A percentile compares a stretch with the other conserved stretches of the same genome.
Evolutionary conservation across 2,888 invertebrate species (phyloP).

Genomic region (Chirona hameri): DNA sequence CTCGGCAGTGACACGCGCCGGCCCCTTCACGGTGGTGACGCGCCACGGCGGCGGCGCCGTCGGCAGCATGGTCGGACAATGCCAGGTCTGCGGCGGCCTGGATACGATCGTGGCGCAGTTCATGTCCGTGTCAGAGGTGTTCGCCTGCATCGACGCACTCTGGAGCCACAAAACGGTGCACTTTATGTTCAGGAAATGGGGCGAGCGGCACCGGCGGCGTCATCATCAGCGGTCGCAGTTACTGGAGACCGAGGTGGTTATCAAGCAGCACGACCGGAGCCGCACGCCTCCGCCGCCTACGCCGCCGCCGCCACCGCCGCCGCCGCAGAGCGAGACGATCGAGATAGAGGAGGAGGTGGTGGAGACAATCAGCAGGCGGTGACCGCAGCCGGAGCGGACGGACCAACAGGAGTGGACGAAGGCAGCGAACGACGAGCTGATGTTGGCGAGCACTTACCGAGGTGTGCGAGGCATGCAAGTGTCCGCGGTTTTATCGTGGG

Average conservation of each 20-base stretch:
- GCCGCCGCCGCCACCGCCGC: slow-evolving; percentile 90
- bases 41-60: slow-evolving; percentile 24
- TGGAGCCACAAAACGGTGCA: slow-evolving; percentile 24
- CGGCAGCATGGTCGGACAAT: slow-evolving; percentile 27
- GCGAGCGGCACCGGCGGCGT: not conserved
- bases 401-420: too few species aligned
- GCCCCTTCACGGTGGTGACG: slow-evolving; percentile 22
- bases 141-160: slow-evolving; percentile 3
- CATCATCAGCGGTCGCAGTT: not conserved
- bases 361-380: not conserved
- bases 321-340: slow-evolving; percentile 54
- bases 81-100: slow-evolving; percentile 26
- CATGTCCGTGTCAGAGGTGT: slow-evolving; percentile 12
- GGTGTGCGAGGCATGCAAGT: too few species aligned
- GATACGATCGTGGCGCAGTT: slow-evolving; percentile 30
- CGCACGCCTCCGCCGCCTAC: slow-evolving; percentile 75
- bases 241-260: slow-evolving; percentile 27
- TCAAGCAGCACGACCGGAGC: slow-evolving; percentile 44
- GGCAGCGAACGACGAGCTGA: too few species aligned
- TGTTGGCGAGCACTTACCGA: too few species aligned
- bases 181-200: slow-evolving; percentile 25
- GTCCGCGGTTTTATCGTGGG: too few species aligned
- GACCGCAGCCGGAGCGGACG: not conserved
- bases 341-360: not conserved
- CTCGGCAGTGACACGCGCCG: slow-evolving; percentile 5